Base-by-base conservation (phyloP, 2,888 invertebrate genomes). In the Melolontha melolontha region DNA sequence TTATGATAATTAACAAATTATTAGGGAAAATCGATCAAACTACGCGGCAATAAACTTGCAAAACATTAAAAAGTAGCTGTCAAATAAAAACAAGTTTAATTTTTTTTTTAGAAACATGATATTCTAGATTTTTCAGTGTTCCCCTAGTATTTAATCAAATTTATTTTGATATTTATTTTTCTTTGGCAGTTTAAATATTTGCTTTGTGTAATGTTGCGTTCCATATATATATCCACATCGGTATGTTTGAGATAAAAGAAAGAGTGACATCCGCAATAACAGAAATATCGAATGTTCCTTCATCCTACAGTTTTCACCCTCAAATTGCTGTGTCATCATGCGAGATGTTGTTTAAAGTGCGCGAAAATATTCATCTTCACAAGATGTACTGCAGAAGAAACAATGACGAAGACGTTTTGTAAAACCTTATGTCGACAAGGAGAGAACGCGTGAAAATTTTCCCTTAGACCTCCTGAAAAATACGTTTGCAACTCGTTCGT, bases 281-380 rank as follows among this genome's bases (percentile, higher is more conserved):
- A 27, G 10, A 51, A 22, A 55, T 17, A 17, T 39, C 7, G 41
- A 55, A 55, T 41, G 16, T 55, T 55, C 41, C 12, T 41, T 22
- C 11, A 39, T 8, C 16, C 11, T 1, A 41, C 40, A n/a, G 55
- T 55, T 55, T 41, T 5, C 11, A 10, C 22, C 22, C 8, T 41
- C 55, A 41, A 41, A 12, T 55, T 55, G 55, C 41, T 41, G 17
- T 55, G 42, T 55, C 55, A 41, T 17, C 40, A 39, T 22, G 34
- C 34, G 47, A 17, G 40, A 40, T 54, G 17, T 54, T 17, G 17
- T 40, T 54, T 54, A 41, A 54, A 54, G 16, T 40, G 54, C 40
- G 40, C 2, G 54, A 17, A 40, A 40, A 54, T 39, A 40, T 54
- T 54, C 40, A 54, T 40, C 41, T 39, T 11, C 41, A 1, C n/a